Evolutionary conservation across 2,888 invertebrate genomes (phyloP).

Genomic region (Micoletzkya japonica): DNA sequence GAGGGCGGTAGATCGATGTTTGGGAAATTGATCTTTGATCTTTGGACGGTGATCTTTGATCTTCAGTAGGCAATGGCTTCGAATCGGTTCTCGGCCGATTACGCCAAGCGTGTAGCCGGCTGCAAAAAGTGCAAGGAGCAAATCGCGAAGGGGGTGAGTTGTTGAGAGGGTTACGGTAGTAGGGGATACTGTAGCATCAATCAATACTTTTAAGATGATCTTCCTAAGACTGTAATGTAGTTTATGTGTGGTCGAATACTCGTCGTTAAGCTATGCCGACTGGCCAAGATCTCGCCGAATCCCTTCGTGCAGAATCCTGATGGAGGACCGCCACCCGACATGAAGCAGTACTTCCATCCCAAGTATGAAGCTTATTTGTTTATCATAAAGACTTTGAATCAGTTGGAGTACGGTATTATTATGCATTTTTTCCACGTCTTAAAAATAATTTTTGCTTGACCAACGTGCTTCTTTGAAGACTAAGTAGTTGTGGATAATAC

Average conservation of each 20-base stretch:
- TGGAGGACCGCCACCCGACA: constrained; percentile 70
- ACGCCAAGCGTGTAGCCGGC: constrained; percentile 80
- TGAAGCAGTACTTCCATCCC: constrained; percentile 82
- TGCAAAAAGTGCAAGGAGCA: constrained; percentile 82
- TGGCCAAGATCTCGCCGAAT: constrained; percentile 79
- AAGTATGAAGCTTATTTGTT: too few relatives aligned
- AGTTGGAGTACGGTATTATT: too few relatives aligned
- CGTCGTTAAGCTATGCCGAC: too few relatives aligned
- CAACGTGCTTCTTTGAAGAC: too few relatives aligned
- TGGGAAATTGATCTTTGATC: too few relatives aligned
- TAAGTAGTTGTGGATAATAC: too few relatives aligned
- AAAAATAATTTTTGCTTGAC: too few relatives aligned
- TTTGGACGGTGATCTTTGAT: too few relatives aligned
- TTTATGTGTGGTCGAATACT: not conserved
- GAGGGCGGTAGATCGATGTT: too few relatives aligned
- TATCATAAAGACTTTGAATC: too few relatives aligned
- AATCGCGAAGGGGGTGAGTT: constrained; percentile 42
- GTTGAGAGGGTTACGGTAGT: not conserved
- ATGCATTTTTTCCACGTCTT: too few relatives aligned
- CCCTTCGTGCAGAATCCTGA: constrained; percentile 73
- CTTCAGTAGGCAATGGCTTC: too few relatives aligned
- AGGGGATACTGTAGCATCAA: not conserved
- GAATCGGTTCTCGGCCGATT: constrained; percentile 72
- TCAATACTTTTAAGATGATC: not conserved
- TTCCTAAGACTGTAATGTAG: not conserved